A percentile compares a stretch with the other conserved stretches of the same genome.
phyloP scores from a whole-genome alignment of 2,113 vertebrate species.

The Chiloscyllium plagiosum region DNA sequence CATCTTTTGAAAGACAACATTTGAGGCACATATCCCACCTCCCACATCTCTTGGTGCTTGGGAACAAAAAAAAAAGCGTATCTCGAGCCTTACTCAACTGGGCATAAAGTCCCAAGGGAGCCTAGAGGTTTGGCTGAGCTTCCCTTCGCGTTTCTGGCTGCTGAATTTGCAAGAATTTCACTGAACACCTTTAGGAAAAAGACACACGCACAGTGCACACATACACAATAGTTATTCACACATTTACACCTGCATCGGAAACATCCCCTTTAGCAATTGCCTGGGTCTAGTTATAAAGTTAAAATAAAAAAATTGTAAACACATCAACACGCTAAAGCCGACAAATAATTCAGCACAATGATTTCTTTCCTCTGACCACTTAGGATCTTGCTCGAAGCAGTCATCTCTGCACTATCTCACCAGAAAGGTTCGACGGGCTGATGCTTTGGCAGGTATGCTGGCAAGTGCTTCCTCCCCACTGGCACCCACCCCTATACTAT shows the following conservation, averaged over 20 bases:
- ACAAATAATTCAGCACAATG: not conserved
- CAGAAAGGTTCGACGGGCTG: not conserved
- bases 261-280: not conserved
- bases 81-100: not conserved
- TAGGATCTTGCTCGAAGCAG: not conserved
- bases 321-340: not conserved
- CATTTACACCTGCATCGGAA: not conserved
- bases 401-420: not conserved
- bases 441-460: not conserved
- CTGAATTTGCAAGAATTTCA: not conserved
- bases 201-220: not conserved
- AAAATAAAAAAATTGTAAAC: not conserved
- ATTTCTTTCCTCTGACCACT: not conserved
- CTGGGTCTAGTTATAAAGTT: not conserved
- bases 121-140: not conserved
- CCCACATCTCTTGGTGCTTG: not conserved
- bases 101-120: not conserved
- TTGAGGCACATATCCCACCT: not conserved
- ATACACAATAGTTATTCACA: not conserved
- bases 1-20: not conserved
- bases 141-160: not conserved
- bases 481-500: too few relatives aligned
- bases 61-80: not conserved
- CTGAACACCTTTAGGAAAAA: not conserved
- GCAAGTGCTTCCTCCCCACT: not conserved